Percentiles rank a stretch among this genome's conserved stretches.
These are phyloP conservation scores for Mizuhopecten yessoensis DNA, from an alignment of 1,140 invertebrate species.

Conservation along the genomic window DNA sequence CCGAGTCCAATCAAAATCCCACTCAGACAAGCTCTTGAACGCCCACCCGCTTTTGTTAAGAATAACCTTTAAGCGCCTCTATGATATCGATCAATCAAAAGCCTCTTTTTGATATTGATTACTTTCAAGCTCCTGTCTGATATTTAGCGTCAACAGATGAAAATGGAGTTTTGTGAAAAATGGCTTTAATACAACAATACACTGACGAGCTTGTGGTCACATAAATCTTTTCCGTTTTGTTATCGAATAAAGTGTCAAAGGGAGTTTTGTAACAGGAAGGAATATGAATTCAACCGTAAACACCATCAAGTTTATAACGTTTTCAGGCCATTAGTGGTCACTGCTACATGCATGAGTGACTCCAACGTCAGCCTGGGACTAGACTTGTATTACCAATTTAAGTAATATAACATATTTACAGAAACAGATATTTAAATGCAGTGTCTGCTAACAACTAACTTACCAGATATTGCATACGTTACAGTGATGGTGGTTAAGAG, in stretches of 20 bases:
- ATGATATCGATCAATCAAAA: conserved; percentile 8
- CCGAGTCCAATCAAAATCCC: background rate
- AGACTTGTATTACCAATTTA: no score
- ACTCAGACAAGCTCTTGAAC: conserved; percentile 1
- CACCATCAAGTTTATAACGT: background rate
- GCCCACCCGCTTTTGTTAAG: background rate
- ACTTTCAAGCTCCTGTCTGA: background rate
- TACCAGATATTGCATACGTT: no score
- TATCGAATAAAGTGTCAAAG: background rate
- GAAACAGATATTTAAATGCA: no score
- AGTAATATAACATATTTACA: no score
- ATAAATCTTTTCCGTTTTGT: background rate
- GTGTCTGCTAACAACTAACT: no score
- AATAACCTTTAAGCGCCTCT: background rate
- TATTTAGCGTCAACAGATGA: conserved; percentile 1
- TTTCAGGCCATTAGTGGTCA: background rate
- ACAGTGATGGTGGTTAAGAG: no score
- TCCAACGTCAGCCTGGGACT: no score
- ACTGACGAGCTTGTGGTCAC: background rate
- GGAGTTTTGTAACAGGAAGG: background rate
- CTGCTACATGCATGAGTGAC: no score
- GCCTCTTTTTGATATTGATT: background rate
- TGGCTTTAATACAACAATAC: conserved; percentile 16
- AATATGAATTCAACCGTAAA: background rate
- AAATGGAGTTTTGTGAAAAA: conserved; percentile 12